phyloP scores from a whole-genome alignment of 2,113 vertebrate genomes.

The Mola mola region DNA sequence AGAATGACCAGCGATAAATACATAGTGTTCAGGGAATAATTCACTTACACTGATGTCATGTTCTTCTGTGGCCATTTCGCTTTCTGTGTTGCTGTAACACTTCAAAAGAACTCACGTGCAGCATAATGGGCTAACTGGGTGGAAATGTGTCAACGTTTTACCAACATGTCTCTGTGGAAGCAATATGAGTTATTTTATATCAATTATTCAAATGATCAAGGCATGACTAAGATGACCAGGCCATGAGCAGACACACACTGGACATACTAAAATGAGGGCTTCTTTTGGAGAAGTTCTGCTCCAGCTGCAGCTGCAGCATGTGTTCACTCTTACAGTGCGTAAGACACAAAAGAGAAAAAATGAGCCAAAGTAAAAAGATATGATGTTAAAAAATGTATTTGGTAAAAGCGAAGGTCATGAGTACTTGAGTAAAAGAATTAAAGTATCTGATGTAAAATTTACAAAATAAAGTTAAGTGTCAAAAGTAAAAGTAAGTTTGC shows the following conservation, averaged over 20 bases:
- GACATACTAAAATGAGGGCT: not conserved
- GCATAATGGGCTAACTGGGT: constrained; percentile 45
- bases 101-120: constrained; percentile 11
- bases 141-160: constrained; percentile 55
- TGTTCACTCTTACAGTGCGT: too few species aligned
- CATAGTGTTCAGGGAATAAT: not conserved
- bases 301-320: not conserved
- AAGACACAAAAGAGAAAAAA: too few species aligned
- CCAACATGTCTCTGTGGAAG: constrained; percentile 20
- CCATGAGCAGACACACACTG: not conserved
- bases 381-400: too few species aligned
- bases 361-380: too few species aligned
- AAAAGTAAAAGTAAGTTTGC: too few species aligned
- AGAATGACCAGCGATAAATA: not conserved
- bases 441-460: too few species aligned
- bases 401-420: too few species aligned
- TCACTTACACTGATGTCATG: constrained; percentile 16
- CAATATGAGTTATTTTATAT: constrained; percentile 3
- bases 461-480: too few species aligned
- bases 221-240: too few species aligned
- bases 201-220: constrained; percentile 39
- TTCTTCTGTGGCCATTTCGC: constrained; percentile 9
- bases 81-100: constrained; percentile 18
- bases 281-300: constrained; percentile 19
- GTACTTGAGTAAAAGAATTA: too few species aligned